A percentile compares a stretch with the other conserved stretches of the same genome.
phyloP scores from a whole-genome alignment of 2,113 vertebrate genomes.

The Pipa parva region DNA sequence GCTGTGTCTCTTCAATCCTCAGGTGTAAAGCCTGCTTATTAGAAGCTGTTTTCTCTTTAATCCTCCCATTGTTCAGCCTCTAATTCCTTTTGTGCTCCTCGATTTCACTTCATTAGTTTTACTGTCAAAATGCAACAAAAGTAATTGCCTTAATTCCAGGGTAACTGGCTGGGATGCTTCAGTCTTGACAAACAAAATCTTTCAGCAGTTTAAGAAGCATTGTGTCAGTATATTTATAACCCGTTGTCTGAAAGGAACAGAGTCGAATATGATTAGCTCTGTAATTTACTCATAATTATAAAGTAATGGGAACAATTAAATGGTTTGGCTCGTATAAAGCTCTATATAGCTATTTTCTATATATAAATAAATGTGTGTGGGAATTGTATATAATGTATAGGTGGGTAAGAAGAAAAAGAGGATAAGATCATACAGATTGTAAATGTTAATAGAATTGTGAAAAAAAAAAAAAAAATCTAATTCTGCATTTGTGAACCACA shows the following conservation, averaged over 20 bases:
- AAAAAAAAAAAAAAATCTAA: not conserved
- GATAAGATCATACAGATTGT: not conserved
- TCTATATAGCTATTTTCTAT: constrained; percentile 14
- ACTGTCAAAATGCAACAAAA: constrained; percentile 45
- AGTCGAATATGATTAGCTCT: constrained; percentile 42
- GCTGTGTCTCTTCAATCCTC: constrained; percentile 27
- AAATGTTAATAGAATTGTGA: not conserved
- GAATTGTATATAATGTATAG: too few relatives aligned
- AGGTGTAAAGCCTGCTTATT: constrained; percentile 41
- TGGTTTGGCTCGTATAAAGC: constrained; percentile 27
- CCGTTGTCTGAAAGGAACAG: constrained; percentile 40
- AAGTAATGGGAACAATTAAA: constrained; percentile 44
- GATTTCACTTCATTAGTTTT: constrained; percentile 43
- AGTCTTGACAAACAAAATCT: constrained; percentile 42
- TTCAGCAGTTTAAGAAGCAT: constrained; percentile 42
- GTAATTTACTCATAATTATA: constrained; percentile 42
- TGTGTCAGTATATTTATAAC: constrained; percentile 43
- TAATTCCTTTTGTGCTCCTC: constrained; percentile 44
- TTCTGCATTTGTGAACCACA: too few relatives aligned
- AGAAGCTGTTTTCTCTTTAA: constrained; percentile 40
- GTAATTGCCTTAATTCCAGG: constrained; percentile 44
- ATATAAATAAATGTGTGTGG: too few relatives aligned
- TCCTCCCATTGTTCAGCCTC: constrained; percentile 36
- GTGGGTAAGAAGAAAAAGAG: too few relatives aligned
- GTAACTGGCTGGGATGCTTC: constrained; percentile 43